Percentiles rank a stretch among this genome's conserved stretches.
Conservation (phyloP, 2,113 vertebrate species). For the Melanocharis versteri region DNA sequence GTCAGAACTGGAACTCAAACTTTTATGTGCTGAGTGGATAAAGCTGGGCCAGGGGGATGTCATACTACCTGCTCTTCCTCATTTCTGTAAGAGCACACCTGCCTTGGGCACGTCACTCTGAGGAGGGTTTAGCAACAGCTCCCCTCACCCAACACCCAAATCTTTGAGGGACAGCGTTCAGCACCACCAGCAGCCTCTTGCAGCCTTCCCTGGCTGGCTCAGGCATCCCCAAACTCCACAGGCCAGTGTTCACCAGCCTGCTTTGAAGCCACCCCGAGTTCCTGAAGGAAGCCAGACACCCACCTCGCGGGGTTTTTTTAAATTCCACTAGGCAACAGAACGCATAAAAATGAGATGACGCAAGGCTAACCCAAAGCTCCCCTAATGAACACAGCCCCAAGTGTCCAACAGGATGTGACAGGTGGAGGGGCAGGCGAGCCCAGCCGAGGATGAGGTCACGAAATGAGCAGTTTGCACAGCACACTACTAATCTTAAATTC, state of each 20-base stretch:
- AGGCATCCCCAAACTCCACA: neutral
- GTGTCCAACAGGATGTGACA: slow-evolving; percentile 56
- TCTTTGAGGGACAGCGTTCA: neutral
- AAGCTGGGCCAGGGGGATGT: neutral
- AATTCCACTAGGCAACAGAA: slow-evolving; percentile 24
- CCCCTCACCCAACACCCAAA: neutral
- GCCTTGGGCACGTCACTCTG: rapidly evolving
- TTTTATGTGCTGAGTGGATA: neutral
- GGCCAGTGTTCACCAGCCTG: neutral
- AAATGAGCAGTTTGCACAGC: slow-evolving; percentile 38
- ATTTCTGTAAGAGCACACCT: neutral
- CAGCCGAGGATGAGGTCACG: neutral
- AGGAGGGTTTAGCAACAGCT: neutral
- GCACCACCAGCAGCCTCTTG: neutral
- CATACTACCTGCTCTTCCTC: neutral
- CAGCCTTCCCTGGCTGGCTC: neutral
- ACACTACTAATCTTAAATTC: slow-evolving; percentile 50
- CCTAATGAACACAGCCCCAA: slow-evolving; percentile 26
- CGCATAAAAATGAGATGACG: slow-evolving; percentile 16
- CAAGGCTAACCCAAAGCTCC: neutral
- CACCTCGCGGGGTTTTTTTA: neutral
- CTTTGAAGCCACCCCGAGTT: neutral
- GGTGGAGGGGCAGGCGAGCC: slow-evolving; percentile 21
- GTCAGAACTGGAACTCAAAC: neutral
- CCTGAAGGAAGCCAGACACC: neutral